Percentiles rank a stretch among this genome's conserved stretches.
Conservation (phyloP, 2,797 vertebrate species). For the Rhabdomys pumilio region DNA sequence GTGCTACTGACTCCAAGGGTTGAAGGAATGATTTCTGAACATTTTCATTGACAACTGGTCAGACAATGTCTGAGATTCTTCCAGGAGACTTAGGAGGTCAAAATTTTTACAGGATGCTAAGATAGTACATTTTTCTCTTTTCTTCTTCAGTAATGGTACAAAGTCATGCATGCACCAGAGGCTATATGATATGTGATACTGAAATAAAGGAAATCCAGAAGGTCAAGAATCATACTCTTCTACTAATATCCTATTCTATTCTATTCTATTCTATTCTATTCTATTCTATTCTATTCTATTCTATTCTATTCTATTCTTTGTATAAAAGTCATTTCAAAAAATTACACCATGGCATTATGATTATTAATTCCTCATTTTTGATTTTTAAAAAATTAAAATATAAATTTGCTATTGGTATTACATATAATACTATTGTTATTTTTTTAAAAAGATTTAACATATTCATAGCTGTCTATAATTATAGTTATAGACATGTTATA, state of each 20-base stretch:
- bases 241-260: not conserved
- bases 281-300: too few species aligned
- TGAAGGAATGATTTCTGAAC: not conserved
- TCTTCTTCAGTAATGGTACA: not conserved
- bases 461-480: not conserved
- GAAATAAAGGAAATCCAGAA: not conserved
- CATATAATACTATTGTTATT: not conserved
- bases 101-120: slow-evolving; percentile 9
- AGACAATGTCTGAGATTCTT: not conserved
- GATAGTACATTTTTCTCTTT: not conserved
- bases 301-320: too few species aligned
- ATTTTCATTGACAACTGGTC: not conserved
- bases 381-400: not conserved
- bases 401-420: not conserved
- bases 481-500: not conserved
- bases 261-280: too few species aligned
- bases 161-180: not conserved
- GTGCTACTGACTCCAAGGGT: not conserved
- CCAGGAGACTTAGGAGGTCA: not conserved
- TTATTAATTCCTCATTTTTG: not conserved
- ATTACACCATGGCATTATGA: not conserved
- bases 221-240: not conserved
- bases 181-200: not conserved
- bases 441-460: not conserved
- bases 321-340: slow-evolving; percentile 27